Evolutionary conservation across 1,140 invertebrate genomes (phyloP).

Genomic region (Lordiphosa clarofinis): DNA sequence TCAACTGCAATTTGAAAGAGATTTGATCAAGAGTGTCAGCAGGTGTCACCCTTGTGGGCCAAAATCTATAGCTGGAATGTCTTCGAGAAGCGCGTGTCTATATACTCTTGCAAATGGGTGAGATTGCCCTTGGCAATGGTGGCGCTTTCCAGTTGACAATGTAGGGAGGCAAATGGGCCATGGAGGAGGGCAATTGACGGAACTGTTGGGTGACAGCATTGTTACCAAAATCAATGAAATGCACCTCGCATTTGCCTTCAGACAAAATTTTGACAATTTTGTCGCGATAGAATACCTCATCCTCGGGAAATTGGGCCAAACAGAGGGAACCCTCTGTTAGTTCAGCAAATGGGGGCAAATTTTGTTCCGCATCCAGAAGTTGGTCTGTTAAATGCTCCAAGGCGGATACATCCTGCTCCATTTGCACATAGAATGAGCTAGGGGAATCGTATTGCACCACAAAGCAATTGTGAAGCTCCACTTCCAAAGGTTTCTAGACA

Average conservation of each 20-base stretch:
- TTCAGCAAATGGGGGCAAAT: slow-evolving; percentile 80
- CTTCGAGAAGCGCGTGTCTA: slow-evolving; percentile 64
- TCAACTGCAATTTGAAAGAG: too few relatives aligned
- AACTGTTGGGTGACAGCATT: slow-evolving; percentile 83
- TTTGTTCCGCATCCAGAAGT: slow-evolving; percentile 80
- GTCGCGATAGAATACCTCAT: slow-evolving; percentile 85
- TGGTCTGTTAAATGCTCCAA: slow-evolving; percentile 83
- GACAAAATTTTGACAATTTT: slow-evolving; percentile 71
- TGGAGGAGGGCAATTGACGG: slow-evolving; percentile 83
- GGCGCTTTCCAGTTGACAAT: slow-evolving; percentile 83
- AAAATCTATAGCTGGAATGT: slow-evolving; percentile 78
- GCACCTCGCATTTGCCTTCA: slow-evolving; percentile 81
- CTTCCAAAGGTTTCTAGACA: slow-evolving; percentile 51
- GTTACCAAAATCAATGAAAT: slow-evolving; percentile 89
- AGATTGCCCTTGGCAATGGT: slow-evolving; percentile 55
- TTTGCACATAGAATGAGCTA: slow-evolving; percentile 85
- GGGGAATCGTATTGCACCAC: slow-evolving; percentile 82
- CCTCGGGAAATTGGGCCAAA: slow-evolving; percentile 84
- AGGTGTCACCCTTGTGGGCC: slow-evolving; percentile 44
- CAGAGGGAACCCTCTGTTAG: slow-evolving; percentile 82
- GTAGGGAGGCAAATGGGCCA: slow-evolving; percentile 82
- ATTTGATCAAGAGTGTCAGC: too few relatives aligned
- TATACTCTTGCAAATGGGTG: slow-evolving; percentile 80
- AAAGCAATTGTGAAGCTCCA: slow-evolving; percentile 75
- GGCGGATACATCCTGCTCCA: slow-evolving; percentile 80